A percentile compares a stretch with the other conserved stretches of the same genome.
These are phyloP conservation scores for Chaetophractus vellerosus DNA, from an alignment of 2,797 vertebrate species.

Conservation along the genomic window DNA sequence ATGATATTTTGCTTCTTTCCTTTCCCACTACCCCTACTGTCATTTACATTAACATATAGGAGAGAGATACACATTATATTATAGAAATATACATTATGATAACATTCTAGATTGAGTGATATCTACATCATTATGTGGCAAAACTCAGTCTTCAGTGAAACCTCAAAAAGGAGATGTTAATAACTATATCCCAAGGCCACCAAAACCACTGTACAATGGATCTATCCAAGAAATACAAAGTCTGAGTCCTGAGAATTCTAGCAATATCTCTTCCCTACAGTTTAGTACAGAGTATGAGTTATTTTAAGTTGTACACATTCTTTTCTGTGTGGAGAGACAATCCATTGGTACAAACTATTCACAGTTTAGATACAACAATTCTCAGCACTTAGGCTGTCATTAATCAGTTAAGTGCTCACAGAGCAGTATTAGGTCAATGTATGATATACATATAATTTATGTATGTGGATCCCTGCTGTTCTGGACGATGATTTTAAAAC, in stretches of 20 bases:
- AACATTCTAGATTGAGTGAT: neutral
- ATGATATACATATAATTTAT: neutral
- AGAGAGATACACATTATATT: neutral
- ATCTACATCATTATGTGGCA: neutral
- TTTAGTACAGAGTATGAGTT: neutral
- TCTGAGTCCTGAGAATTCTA: neutral
- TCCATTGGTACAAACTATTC: neutral
- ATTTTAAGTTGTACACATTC: neutral
- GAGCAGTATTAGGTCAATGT: neutral
- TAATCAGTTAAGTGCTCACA: neutral
- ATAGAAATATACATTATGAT: neutral
- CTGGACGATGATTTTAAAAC: constrained; percentile 27
- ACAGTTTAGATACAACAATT: neutral
- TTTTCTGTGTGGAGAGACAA: neutral
- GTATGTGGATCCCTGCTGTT: neutral
- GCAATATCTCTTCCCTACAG: neutral
- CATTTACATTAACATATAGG: constrained; percentile 31
- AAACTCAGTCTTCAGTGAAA: neutral
- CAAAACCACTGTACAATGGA: neutral
- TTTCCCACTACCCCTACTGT: neutral
- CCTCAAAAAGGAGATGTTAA: neutral
- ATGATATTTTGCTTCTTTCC: neutral
- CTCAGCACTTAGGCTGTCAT: neutral
- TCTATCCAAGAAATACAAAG: neutral
- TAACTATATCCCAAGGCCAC: neutral